These are phyloP conservation scores for Parus major DNA, from an alignment of 2,113 vertebrate species.

Conservation along the genomic window DNA sequence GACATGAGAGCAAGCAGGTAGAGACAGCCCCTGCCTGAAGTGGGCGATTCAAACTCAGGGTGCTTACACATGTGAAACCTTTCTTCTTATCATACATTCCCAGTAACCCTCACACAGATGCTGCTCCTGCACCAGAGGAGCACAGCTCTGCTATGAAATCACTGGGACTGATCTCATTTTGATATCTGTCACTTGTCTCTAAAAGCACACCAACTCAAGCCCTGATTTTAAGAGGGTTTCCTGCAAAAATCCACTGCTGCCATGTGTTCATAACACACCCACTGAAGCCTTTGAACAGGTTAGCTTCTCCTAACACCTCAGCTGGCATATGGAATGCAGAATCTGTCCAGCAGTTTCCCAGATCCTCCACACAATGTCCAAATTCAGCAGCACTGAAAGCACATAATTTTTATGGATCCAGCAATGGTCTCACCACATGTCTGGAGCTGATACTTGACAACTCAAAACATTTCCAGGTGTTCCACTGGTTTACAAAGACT, in stretches of 20 bases:
- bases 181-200: background rate
- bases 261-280: background rate
- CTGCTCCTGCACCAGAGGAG: background rate
- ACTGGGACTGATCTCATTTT: background rate
- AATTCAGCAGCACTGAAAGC: background rate
- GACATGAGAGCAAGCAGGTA: background rate
- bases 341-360: background rate
- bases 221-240: accelerated
- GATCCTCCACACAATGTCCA: background rate
- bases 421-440: background rate
- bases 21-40: background rate
- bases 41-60: background rate
- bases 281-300: background rate
- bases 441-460: background rate
- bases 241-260: background rate
- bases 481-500: background rate
- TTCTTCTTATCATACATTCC: background rate
- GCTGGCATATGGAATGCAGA: background rate
- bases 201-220: background rate
- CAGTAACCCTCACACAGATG: background rate
- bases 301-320: background rate
- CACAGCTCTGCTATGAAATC: background rate
- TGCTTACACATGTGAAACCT: background rate
- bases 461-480: background rate
- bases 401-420: background rate